Evolutionary conservation across 2,888 invertebrate species (phyloP), one percentile per base, ranked within the genome.

Genomic region (Anoplius nigerrimus): DNA sequence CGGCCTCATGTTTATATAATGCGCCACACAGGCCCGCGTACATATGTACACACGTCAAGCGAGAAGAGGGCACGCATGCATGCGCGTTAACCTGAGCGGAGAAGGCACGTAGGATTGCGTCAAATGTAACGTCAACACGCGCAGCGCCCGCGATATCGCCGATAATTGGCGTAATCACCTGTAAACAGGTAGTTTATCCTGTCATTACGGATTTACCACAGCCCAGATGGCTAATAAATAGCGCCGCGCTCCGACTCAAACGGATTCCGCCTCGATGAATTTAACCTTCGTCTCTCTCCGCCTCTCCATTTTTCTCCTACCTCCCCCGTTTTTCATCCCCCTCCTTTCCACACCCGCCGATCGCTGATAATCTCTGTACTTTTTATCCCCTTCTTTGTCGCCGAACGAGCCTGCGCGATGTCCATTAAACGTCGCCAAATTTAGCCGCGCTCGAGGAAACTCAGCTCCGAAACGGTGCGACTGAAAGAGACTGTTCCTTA

Each of bases 161-260:
- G 71, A 70, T 82, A 82, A 82, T 83, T 83, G 75, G 77, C 70
- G 66, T 76, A 81, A 83, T 83, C 76, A 72, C 68, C 61, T 75
- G 74, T 66, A 78, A 79, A 74, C 74, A 75, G 69, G 60, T 69
- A 73, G 67, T 74, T 79, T 71, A 78, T 78, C 71, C 67, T 72
- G 75, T 66, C 75, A 70, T 82, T 78, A 72, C 67, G 71, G 72
- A 79, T 80, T 75, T 66, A 76, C 64, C 69, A 48, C 53, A 59
- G 65, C 59, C 52, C 65, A 62, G 66, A 74, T 70, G 72, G 62
- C 60, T 78, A 81, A 81, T 74, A 74, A 82, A 73, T 73, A 62
- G 70, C 66, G 51, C 6, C 21, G 48, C 46, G 22, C 58, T 48
- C 48, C 42, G 51, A n/a, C 66, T 60, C 56, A 55, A 27, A 24